Evolutionary conservation across 1,140 invertebrate genomes (phyloP), one percentile per base, ranked within the genome.

Genomic region (Heliconius eleuchia): DNA sequence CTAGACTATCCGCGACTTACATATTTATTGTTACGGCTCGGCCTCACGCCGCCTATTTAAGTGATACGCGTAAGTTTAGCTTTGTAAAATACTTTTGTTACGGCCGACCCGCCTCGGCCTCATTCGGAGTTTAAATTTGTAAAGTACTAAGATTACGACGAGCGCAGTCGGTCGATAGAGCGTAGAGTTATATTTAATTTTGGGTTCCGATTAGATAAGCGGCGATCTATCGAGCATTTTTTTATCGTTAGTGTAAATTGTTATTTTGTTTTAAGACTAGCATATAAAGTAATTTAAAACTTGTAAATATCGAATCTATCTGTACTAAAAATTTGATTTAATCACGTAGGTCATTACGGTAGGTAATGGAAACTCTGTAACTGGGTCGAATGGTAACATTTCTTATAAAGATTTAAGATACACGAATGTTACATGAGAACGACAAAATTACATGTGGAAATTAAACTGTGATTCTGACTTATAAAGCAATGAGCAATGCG

Each of bases 381-480:
- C 88, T 88, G 90, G 86, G 87, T 90, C 86, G 90, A 89, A 89
- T 91, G 89, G 89, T 89, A 82, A 90, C 76, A 87, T 84, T 84
- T 86, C 86, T 83, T 77, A 37, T 74, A 74, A 79, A 89, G 87
- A 87, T 23, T 23, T 77, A 83, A 86, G 84, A 86, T 86, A 90
- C 83, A 85, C 81, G 82, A 84, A 84, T 82, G 74, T 79, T 85
- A 85, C 80, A 85, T 88, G 85, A 82, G 27, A 89, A 86, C 74
- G 81, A 83, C 86, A 88, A 87, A 89, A 89, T 88, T 91, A 92
- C 91, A 93, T 87, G 84, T 91, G 91, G 87, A 92, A 92, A 93
- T 91, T 92, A 92, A 94, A 92, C 92, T 94, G 92, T 94, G 92
- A 94, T 94, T 94, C 91, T 93, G 92, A 91, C 91, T 93, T 92